Evolutionary conservation across 2,797 vertebrate species (phyloP).

Genomic region (Mareca penelope): DNA sequence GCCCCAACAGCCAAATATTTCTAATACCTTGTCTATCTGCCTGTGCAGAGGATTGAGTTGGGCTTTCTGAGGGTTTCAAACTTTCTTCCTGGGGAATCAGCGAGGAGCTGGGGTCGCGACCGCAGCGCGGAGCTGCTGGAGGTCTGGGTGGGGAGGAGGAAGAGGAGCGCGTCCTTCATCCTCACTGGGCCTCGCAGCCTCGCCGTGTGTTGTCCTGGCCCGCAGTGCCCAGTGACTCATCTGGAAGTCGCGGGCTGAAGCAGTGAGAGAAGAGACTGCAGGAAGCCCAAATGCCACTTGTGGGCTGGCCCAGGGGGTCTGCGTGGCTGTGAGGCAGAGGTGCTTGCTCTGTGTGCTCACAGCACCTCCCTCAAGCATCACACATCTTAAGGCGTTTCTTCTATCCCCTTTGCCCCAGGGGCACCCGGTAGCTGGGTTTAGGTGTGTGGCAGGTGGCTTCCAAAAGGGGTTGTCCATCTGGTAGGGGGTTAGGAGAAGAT

Average conservation of each 20-base stretch:
- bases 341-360: background rate
- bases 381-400: background rate
- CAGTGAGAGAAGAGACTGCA: background rate
- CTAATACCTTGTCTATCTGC: background rate
- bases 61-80: background rate
- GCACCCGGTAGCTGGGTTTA: background rate
- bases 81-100: background rate
- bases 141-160: background rate
- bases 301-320: background rate
- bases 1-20: background rate
- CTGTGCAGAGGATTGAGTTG: background rate
- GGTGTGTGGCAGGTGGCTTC: background rate
- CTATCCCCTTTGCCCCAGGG: background rate
- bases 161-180: background rate
- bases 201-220: background rate
- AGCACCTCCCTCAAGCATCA: background rate
- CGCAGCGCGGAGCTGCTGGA: background rate
- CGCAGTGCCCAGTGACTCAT: background rate
- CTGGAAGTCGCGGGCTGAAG: background rate
- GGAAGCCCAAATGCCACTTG: background rate
- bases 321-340: background rate
- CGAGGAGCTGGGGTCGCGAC: background rate
- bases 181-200: background rate
- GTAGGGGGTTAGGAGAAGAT: background rate
- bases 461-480: background rate